These are phyloP conservation scores for Pangasius macronema DNA, from an alignment of 2,797 vertebrate species.

Conservation along the genomic window DNA sequence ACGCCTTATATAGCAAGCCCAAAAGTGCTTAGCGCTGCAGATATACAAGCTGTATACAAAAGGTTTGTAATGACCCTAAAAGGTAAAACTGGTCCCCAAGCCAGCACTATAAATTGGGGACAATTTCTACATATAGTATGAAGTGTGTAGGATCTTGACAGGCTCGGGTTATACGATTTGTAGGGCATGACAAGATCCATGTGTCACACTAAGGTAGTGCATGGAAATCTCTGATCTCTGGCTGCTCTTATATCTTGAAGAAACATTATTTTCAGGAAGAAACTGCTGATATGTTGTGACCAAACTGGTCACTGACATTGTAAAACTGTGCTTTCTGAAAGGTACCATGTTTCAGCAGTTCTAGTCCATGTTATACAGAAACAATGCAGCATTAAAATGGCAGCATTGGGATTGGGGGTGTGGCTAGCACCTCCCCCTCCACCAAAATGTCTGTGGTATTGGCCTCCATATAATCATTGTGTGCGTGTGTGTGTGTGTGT, in stretches of 20 bases:
- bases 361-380: not conserved
- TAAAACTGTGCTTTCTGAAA: not conserved
- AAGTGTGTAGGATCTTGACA: not conserved
- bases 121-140: not conserved
- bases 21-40: not conserved
- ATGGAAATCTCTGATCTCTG: not conserved
- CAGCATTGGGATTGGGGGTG: conserved; percentile 4
- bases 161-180: not conserved
- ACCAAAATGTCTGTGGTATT: conserved; percentile 16
- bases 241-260: not conserved
- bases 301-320: not conserved
- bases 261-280: not conserved
- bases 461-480: not conserved
- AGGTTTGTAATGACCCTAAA: not conserved
- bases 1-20: not conserved
- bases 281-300: not conserved
- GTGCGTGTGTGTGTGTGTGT: not conserved
- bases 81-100: not conserved
- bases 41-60: not conserved
- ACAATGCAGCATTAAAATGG: conserved; percentile 13
- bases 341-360: not conserved
- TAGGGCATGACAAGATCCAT: not conserved
- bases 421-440: conserved; percentile 28
- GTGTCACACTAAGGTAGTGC: not conserved
- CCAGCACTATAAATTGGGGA: not conserved